Evolutionary conservation across 2,797 vertebrate species (phyloP).

Genomic region (Pangasius djambal): DNA sequence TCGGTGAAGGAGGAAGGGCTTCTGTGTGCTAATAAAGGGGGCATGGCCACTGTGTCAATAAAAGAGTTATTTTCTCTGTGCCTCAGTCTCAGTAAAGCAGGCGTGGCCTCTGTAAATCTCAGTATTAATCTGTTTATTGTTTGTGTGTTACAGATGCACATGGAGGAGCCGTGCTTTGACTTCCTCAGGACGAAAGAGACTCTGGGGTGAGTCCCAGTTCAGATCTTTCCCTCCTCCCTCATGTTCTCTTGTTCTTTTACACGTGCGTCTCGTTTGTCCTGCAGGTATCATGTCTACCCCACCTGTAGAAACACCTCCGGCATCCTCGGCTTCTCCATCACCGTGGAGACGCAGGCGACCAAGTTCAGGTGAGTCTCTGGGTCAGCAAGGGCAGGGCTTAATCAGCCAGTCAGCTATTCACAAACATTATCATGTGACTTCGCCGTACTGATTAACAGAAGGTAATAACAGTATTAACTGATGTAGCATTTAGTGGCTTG

Average conservation of each 20-base stretch:
- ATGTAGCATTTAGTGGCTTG: background rate
- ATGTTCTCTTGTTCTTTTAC: background rate
- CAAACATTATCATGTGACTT: background rate
- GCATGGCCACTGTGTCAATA: slow-evolving; percentile 63
- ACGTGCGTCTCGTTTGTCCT: slow-evolving; percentile 24
- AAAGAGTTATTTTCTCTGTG: background rate
- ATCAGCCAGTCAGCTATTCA: background rate
- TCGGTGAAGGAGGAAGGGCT: background rate
- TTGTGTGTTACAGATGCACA: slow-evolving; percentile 85
- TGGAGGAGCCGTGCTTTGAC: slow-evolving; percentile 98
- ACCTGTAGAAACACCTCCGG: slow-evolving; percentile 95
- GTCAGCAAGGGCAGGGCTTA: background rate
- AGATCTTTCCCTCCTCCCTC: slow-evolving; percentile 12
- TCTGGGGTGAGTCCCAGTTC: slow-evolving; percentile 77
- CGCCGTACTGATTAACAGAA: background rate
- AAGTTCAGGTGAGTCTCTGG: slow-evolving; percentile 88
- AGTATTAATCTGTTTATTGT: background rate
- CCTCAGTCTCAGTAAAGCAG: background rate
- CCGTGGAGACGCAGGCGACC: slow-evolving; percentile 93
- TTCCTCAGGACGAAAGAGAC: slow-evolving; percentile 97
- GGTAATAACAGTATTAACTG: background rate
- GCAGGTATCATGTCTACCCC: slow-evolving; percentile 92
- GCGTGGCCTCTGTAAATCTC: slow-evolving; percentile 71
- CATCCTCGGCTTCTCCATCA: slow-evolving; percentile 92
- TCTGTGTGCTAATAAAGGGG: background rate